These are phyloP conservation scores for Salvator merianae DNA, from an alignment of 2,113 vertebrate species.

Conservation along the genomic window DNA sequence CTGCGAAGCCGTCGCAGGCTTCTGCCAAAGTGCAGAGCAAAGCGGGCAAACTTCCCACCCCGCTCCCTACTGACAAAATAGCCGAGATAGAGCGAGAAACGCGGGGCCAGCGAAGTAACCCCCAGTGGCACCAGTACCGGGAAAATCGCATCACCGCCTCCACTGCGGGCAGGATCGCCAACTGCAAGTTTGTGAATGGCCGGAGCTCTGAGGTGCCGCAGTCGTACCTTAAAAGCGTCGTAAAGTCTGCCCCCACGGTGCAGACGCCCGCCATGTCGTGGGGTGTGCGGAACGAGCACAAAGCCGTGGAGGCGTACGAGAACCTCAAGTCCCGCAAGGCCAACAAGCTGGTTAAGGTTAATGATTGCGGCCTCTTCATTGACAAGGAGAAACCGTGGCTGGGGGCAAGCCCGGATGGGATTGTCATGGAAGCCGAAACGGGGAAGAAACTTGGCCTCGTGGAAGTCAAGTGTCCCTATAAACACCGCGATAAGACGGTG, in stretches of 20 bases:
- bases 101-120: constrained; percentile 78
- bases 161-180: constrained; percentile 72
- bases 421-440: constrained; percentile 70
- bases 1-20: background rate
- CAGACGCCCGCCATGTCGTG: constrained; percentile 81
- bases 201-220: constrained; percentile 68
- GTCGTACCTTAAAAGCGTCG: constrained; percentile 74
- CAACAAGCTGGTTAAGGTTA: constrained; percentile 65
- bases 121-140: constrained; percentile 77
- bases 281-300: constrained; percentile 76
- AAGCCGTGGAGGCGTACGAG: constrained; percentile 70
- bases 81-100: constrained; percentile 76
- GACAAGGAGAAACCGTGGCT: constrained; percentile 76
- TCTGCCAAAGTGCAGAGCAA: background rate
- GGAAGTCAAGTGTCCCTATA: constrained; percentile 87
- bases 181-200: constrained; percentile 72
- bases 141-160: constrained; percentile 85
- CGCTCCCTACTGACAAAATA: constrained; percentile 35
- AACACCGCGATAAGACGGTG: constrained; percentile 75
- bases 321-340: constrained; percentile 53
- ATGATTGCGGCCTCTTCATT: constrained; percentile 80
- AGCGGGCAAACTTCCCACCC: background rate
- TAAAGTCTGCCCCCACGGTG: constrained; percentile 40
- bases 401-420: constrained; percentile 82
- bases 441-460: constrained; percentile 71